Evolutionary conservation across 2,113 vertebrate species (phyloP), one percentile per base, ranked within the genome.

Genomic region (Cyprinus carpio): DNA sequence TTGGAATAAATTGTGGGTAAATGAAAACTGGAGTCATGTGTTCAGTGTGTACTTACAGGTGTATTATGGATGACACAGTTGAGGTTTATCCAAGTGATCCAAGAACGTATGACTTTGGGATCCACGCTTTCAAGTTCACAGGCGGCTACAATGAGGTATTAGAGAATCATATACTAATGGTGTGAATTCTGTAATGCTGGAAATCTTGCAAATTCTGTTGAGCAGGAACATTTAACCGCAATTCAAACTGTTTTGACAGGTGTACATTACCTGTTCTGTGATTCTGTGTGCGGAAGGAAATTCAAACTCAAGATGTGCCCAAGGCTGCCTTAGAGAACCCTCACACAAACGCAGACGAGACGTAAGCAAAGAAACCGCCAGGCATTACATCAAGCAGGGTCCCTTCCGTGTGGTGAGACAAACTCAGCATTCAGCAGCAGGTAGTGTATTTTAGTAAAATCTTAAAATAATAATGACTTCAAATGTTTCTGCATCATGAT

Each of bases 91-190:
- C 27, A 0, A 77, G 86, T 7, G 31, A 86, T 51, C 37, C 18
- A 4, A 91, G 82, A 1, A 7, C 49, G 0, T 94, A 81, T 91
- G 90, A 92, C 71, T 94, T 95, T 86, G 83, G 89, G 83, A 60
- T 94, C 46, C 88, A 93, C 75, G 90, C 91, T 2, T 95, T 95
- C 85, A 94, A 92, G 80, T 95, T 95, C 46, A 93, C 51, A 1
- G 94, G 93, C 83, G 80, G 89, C 82, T 91, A 75, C 69, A 88
- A 93, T 34, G 89, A 94, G 92, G 94, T 95, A 89, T 89, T 6
- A 16, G 1, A 37, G 29, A 78, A 34, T 49, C 18, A 76, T 9
- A 49, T 10, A 11, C 8, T n/a, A 13, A 58, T 78, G 29, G 20
- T 78, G 0, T 34, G 31, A 34, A 4, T 34, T 34, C 31, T 34